These are phyloP conservation scores for Catocala nupta DNA, from an alignment of 2,888 invertebrate species.

Conservation along the genomic window DNA sequence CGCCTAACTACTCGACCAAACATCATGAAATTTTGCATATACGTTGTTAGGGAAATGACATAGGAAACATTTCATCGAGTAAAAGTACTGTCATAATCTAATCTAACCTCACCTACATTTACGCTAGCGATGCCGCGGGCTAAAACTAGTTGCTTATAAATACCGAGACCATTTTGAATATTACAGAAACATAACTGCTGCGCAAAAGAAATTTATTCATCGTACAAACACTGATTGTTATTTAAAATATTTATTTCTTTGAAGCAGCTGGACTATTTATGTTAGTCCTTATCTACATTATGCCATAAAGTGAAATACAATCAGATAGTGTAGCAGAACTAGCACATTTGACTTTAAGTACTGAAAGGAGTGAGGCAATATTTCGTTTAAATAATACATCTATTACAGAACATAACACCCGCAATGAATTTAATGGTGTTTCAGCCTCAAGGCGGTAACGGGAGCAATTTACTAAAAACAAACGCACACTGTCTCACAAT, in stretches of 20 bases:
- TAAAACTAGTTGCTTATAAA: no score
- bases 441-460: slow-evolving; percentile 52
- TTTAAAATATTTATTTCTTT: not conserved
- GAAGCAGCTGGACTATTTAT: not conserved
- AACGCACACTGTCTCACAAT: slow-evolving; percentile 51
- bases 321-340: not conserved
- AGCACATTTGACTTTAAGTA: not conserved
- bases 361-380: slow-evolving; percentile 1
- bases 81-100: no score
- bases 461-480: slow-evolving; percentile 63
- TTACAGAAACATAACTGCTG: no score
- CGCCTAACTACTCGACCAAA: no score
- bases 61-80: no score
- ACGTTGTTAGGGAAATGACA: no score
- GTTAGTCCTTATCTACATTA: not conserved
- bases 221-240: not conserved
- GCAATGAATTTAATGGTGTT: slow-evolving; percentile 59
- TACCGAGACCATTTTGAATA: no score
- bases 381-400: slow-evolving; percentile 24
- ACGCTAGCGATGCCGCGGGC: no score
- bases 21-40: no score
- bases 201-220: not conserved
- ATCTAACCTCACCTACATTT: no score
- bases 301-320: slow-evolving; percentile 1
- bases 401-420: slow-evolving; percentile 52